Conservation (phyloP, 2,888 invertebrate species). For the Drosophila gaucha region DNA sequence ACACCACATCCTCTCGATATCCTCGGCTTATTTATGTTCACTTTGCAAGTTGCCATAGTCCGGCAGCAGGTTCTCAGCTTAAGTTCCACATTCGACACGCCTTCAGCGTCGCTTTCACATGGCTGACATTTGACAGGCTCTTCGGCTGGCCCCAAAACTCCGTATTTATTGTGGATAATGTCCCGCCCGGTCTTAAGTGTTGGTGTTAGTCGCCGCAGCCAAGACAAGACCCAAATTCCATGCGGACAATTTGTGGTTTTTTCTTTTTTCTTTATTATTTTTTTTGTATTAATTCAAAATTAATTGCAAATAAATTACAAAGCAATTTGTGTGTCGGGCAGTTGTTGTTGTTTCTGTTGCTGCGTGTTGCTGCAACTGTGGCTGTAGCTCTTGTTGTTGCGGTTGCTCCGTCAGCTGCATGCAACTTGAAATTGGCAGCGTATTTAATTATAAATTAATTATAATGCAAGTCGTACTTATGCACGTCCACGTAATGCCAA, state of each 20-base stretch:
- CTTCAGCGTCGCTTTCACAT: constrained; percentile 53
- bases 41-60: constrained; percentile 2
- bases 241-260: constrained; percentile 56
- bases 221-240: constrained; percentile 70
- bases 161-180: constrained; percentile 52
- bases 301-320: constrained; percentile 79
- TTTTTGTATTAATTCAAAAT: constrained; percentile 76
- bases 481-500: constrained; percentile 73
- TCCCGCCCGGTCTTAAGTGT: constrained; percentile 32
- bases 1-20: constrained; percentile 15
- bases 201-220: constrained; percentile 41
- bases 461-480: constrained; percentile 74
- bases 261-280: constrained; percentile 36
- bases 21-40: neutral
- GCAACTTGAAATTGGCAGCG: constrained; percentile 74
- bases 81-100: constrained; percentile 37
- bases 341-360: constrained; percentile 30
- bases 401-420: constrained; percentile 69
- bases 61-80: constrained; percentile 25
- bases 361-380: constrained; percentile 20
- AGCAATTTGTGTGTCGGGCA: constrained; percentile 75
- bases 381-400: constrained; percentile 31
- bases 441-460: constrained; percentile 78
- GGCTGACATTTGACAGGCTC: constrained; percentile 56
- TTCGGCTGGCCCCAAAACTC: constrained; percentile 29